Conservation (phyloP, 2,797 vertebrate genomes). For the Siniperca undulata region DNA sequence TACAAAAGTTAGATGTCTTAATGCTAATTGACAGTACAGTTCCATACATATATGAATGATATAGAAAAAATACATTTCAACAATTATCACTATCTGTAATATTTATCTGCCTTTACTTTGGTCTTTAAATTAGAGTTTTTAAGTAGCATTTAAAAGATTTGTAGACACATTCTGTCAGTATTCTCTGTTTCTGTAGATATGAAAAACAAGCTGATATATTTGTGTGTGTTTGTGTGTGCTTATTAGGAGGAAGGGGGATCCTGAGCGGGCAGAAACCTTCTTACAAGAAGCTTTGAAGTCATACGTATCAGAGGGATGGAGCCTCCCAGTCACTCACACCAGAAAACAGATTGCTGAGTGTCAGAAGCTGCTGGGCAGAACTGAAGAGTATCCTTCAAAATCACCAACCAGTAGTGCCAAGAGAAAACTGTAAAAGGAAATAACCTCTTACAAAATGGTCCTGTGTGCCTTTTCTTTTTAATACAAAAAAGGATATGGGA, state of each 20-base stretch:
- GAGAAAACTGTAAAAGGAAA: not conserved
- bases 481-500: not conserved
- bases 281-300: conserved; percentile 94
- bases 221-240: conserved; percentile 38
- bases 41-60: not conserved
- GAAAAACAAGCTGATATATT: not conserved
- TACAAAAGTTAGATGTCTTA: not conserved
- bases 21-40: not conserved
- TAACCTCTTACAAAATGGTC: not conserved
- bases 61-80: not conserved
- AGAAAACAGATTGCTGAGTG: conserved; percentile 95
- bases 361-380: conserved; percentile 92
- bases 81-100: not conserved
- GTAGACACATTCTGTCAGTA: not conserved
- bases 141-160: not conserved
- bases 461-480: not conserved
- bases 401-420: not conserved
- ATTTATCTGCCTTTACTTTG: not conserved
- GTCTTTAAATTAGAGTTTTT: not conserved
- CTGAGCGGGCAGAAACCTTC: conserved; percentile 92
- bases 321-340: conserved; percentile 93
- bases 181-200: not conserved
- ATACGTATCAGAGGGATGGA: conserved; percentile 94
- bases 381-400: conserved; percentile 94
- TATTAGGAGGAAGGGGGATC: conserved; percentile 92